These are phyloP conservation scores for Asbolus verrucosus DNA, from an alignment of 1,140 invertebrate species.

Conservation along the genomic window DNA sequence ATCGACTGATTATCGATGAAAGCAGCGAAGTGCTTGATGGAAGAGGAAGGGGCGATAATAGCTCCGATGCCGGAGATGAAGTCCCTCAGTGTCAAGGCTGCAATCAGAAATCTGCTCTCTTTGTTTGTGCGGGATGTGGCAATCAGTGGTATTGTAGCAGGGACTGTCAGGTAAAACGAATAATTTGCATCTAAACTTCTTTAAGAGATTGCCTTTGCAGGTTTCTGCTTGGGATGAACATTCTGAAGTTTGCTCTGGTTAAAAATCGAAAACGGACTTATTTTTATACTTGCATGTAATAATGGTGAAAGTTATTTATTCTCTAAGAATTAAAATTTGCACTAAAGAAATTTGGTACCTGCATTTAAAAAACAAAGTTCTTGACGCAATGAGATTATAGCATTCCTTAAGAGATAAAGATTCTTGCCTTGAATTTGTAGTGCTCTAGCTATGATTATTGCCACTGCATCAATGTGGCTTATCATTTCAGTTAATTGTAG, in stretches of 20 bases:
- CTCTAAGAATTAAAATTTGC: conserved; percentile 36
- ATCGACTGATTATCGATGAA: conserved; percentile 75
- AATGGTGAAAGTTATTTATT: conserved; percentile 23
- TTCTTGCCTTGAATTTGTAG: conserved; percentile 35
- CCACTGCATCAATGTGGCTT: conserved; percentile 29
- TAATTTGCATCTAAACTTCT: background rate
- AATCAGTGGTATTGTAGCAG: conserved; percentile 93
- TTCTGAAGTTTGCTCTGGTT: conserved; percentile 84
- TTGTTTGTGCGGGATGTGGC: conserved; percentile 87
- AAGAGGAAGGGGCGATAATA: conserved; percentile 64
- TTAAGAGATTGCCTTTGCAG: conserved; percentile 66
- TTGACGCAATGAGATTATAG: conserved; percentile 32
- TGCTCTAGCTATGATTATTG: conserved; percentile 24
- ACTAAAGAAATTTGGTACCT: conserved; percentile 46
- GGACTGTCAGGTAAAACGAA: conserved; percentile 81
- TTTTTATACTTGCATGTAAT: conserved; percentile 37
- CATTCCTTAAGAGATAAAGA: conserved; percentile 33
- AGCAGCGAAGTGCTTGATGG: conserved; percentile 67
- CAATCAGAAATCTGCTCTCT: conserved; percentile 80
- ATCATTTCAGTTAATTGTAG: conserved; percentile 37
- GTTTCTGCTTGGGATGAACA: conserved; percentile 87
- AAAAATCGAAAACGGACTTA: conserved; percentile 58
- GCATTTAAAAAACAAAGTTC: conserved; percentile 36
- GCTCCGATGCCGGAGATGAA: conserved; percentile 65
- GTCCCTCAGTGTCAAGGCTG: conserved; percentile 85